These are phyloP conservation scores for Alloscopus bannaensis DNA, from an alignment of 2,888 invertebrate species.

Conservation along the genomic window DNA sequence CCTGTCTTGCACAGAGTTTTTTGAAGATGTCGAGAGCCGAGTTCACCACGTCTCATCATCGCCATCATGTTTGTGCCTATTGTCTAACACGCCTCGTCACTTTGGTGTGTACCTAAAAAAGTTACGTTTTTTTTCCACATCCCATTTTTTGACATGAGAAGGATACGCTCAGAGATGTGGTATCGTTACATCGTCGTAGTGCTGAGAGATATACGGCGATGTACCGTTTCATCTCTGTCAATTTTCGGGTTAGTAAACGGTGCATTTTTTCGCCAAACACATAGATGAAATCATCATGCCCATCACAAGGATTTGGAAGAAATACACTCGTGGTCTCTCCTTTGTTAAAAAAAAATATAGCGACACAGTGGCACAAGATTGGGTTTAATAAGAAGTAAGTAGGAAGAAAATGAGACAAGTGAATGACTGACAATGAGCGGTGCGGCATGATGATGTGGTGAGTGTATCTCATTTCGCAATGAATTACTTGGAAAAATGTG, in stretches of 20 bases:
- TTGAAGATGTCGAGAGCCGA: background rate
- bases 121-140: slow-evolving; percentile 4
- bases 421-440: too few species aligned
- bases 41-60: background rate
- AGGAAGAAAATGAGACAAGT: too few species aligned
- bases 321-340: too few species aligned
- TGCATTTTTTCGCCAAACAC: slow-evolving; percentile 55
- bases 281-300: slow-evolving; percentile 30
- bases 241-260: slow-evolving; percentile 69
- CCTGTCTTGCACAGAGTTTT: background rate
- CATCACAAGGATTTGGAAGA: too few species aligned
- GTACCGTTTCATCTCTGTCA: slow-evolving; percentile 67
- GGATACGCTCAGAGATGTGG: slow-evolving; percentile 20
- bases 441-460: too few species aligned
- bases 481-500: too few species aligned
- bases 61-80: background rate
- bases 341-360: too few species aligned
- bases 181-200: background rate
- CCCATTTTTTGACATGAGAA: slow-evolving; percentile 28
- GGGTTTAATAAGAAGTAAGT: too few species aligned
- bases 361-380: too few species aligned
- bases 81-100: background rate
- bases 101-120: slow-evolving; percentile 1
- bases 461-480: too few species aligned
- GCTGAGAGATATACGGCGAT: slow-evolving; percentile 11